Base-by-base conservation (phyloP, 1,140 invertebrate genomes). In the Copidosoma floridanum region DNA sequence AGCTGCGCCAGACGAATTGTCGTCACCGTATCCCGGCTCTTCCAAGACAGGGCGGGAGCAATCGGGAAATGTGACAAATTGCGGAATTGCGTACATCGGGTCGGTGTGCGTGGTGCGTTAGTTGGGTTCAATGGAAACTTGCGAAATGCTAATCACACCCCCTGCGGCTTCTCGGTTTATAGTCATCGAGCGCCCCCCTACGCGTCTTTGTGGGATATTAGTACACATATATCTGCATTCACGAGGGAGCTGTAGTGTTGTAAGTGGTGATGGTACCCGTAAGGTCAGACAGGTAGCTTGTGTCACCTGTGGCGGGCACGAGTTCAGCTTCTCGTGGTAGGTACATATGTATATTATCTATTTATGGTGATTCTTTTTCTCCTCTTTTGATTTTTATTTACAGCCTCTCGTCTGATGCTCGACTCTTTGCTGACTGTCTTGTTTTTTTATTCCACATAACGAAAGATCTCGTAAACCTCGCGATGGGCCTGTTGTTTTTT, bases 191-290 rank as follows among this genome's bases (percentile, higher is more conserved):
- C 40, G 40, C 16, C 12, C 37, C 16, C 10, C 26, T 5, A 18
- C 16, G 20, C 7, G 37, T 7, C 26, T 35, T n/a, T n/a, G n/a
- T n/a, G n/a, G n/a, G n/a, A n/a, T n/a, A n/a, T n/a, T n/a, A n/a
- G n/a, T n/a, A n/a, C n/a, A n/a, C n/a, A n/a, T n/a, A n/a, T n/a
- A n/a, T n/a, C n/a, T 32, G 10, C 40, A 14, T n/a, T 8, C 27
- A 16, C 27, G 16, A 20, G 44, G 21, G 21, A 47, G 44, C 20
- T 21, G 3, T 24, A 16, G 23, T 8, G 47, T n/a, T 21, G 35
- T 48, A 65, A 65, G 64, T 65, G 55, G 51, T 55, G 44, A 29
- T 48, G 43, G 50, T 20, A 35, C 53, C 56, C 38, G 64, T 62
- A 41, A n/a, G 51, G 51, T 18, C 58, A 65, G 59, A 48, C 64